These are phyloP conservation scores for Drosophila meridiana DNA, from an alignment of 2,888 invertebrate species.

Conservation along the genomic window DNA sequence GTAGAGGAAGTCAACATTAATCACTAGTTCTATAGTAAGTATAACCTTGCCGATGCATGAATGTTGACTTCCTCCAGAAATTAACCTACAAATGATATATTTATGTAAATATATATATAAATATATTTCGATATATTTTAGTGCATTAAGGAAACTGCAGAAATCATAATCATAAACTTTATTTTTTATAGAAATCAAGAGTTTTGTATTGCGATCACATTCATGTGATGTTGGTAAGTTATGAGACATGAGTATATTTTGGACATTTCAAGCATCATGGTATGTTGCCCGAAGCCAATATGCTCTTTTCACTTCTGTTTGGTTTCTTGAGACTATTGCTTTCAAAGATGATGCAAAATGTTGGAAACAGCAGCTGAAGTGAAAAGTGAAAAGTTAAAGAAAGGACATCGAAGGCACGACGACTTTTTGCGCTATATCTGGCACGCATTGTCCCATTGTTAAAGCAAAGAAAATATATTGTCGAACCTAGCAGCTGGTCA, in stretches of 20 bases:
- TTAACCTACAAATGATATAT: too few relatives aligned
- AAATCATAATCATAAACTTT: too few relatives aligned
- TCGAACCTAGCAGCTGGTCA: conserved; percentile 40
- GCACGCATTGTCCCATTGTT: conserved; percentile 43
- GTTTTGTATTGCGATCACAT: background rate
- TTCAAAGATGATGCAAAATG: conserved; percentile 58
- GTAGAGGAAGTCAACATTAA: too few relatives aligned
- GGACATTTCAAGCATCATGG: too few relatives aligned
- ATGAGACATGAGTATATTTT: background rate
- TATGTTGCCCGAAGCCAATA: background rate
- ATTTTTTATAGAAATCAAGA: too few relatives aligned
- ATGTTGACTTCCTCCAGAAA: too few relatives aligned
- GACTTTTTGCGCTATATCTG: conserved; percentile 51
- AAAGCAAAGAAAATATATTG: conserved; percentile 15
- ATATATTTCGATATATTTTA: too few relatives aligned
- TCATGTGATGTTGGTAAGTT: background rate
- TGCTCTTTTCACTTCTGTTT: background rate
- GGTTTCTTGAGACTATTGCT: conserved; percentile 5
- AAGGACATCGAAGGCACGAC: conserved; percentile 16
- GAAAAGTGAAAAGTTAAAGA: conserved; percentile 24
- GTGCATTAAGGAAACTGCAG: too few relatives aligned
- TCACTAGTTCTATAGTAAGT: too few relatives aligned
- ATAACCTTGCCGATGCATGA: too few relatives aligned
- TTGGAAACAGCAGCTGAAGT: conserved; percentile 55
- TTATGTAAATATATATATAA: too few relatives aligned